Base-by-base conservation (phyloP, 1,140 invertebrate species). In the Drosophila varians region DNA sequence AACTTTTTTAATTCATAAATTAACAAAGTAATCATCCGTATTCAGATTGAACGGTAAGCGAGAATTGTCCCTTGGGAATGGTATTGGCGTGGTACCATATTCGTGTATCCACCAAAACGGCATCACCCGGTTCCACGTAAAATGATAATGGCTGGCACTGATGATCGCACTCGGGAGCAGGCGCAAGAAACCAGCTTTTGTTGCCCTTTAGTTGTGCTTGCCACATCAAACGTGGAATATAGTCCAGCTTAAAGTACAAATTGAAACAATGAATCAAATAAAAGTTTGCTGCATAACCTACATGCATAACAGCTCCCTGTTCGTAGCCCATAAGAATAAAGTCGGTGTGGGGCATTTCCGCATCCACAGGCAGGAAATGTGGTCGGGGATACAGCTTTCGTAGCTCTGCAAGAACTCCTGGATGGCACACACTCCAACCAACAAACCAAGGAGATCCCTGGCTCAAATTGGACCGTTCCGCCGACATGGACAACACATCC, bases 311-410 rank as follows among this genome's bases (percentile, higher is more conserved):
- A 34, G 97, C 97, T 62, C 97, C 97, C 90, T 96, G 95, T 75
- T 97, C 96, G 78, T 96, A 97, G 49, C 96, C 96, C 94, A 99
- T 95, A 90, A 99, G 98, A 70, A 99, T 96, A 93, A 97, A 98
- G 92, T 98, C 98, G 45, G 96, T 95, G 52, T 95, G 94, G 43
- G 97, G 96, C 71, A 96, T 94, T 92, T 98, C 97, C n/a, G 97
- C 95, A 91, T 96, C 94, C 23, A 93, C 92, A 1, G 98, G 98
- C 53, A 99, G 92, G 92, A 99, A 98, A 82, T 98, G 94, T 5
- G 98, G 98, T 43, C 88, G 72, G 12, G 93, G 91, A 91, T 98
- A 99, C 91, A 96, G 95, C 74, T 94, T 91, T 58, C 96, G 92
- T 73, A 99, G 94, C 74, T 94, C 93, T 46, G 95, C 92, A 56